Conservation (phyloP, 2,888 invertebrate genomes). For the Eretmocerus hayati region DNA sequence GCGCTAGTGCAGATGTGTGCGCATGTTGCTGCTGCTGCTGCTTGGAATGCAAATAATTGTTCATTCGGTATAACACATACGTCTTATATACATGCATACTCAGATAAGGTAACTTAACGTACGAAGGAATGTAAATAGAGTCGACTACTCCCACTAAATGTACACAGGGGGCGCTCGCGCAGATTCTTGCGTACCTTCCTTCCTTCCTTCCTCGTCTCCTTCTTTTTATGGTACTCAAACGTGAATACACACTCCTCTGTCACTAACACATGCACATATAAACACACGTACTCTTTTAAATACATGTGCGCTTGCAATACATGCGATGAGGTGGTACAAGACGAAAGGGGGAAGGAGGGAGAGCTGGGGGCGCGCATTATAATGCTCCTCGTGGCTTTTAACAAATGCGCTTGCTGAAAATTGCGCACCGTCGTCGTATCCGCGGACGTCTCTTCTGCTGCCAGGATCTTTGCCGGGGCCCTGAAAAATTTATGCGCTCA, state of each 20-base stretch:
- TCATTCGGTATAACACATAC: conserved; percentile 19
- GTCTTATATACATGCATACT: too few relatives aligned
- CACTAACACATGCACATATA: too few relatives aligned
- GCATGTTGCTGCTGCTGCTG: conserved; percentile 27
- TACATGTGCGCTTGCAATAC: too few relatives aligned
- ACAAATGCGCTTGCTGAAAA: conserved; percentile 10
- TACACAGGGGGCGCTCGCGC: not conserved
- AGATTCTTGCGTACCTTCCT: conserved; percentile 3
- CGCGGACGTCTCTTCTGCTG: not conserved
- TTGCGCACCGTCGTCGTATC: not conserved
- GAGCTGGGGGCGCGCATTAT: too few relatives aligned
- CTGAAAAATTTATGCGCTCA: not conserved
- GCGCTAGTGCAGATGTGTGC: too few relatives aligned
- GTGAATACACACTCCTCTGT: too few relatives aligned
- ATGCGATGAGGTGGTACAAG: too few relatives aligned
- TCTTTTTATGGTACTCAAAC: conserved; percentile 1
- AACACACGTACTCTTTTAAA: too few relatives aligned
- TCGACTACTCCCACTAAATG: conserved; percentile 27
- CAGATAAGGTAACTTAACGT: conserved; percentile 29
- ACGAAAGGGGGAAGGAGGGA: too few relatives aligned
- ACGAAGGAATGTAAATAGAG: conserved; percentile 40
- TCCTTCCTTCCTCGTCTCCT: conserved; percentile 4
- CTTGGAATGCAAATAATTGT: conserved; percentile 43
- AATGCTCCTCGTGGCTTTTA: conserved; percentile 2
- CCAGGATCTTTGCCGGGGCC: not conserved